These are phyloP conservation scores for Coleophora flavipennella DNA, from an alignment of 2,888 invertebrate species.

Conservation along the genomic window DNA sequence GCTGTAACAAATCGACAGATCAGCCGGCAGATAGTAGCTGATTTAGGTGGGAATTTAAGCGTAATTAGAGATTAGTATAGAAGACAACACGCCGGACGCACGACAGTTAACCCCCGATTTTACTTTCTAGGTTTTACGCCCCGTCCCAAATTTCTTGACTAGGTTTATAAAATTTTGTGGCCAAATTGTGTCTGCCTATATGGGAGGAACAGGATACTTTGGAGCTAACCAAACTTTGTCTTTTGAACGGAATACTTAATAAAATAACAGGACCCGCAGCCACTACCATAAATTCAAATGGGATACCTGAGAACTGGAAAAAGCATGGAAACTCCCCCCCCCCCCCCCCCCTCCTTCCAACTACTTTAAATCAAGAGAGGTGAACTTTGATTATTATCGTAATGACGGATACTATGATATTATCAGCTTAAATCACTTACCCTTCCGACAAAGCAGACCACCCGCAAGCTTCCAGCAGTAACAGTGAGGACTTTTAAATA, in stretches of 20 bases:
- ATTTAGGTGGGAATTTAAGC: neutral
- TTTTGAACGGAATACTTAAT: constrained; percentile 1
- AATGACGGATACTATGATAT: constrained; percentile 8
- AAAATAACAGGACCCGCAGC: constrained; percentile 2
- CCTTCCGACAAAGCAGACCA: too few relatives aligned
- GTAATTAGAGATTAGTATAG: neutral
- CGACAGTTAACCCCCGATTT: neutral
- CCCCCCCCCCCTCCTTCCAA: constrained; percentile 15
- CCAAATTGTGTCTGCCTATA: neutral
- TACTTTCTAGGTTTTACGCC: neutral
- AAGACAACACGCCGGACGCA: neutral
- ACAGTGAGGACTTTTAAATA: too few relatives aligned
- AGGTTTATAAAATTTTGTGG: constrained; percentile 1
- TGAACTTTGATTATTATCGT: constrained; percentile 12
- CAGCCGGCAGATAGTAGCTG: neutral
- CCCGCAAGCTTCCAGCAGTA: too few relatives aligned
- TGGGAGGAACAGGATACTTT: neutral
- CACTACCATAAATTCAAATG: constrained; percentile 2
- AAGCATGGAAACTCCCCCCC: constrained; percentile 12
- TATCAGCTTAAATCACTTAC: too few relatives aligned
- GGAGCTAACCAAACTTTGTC: neutral
- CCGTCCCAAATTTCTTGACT: neutral
- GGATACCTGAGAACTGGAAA: constrained; percentile 3
- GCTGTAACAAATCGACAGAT: too few relatives aligned
- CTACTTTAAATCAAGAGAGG: constrained; percentile 16